Evolutionary conservation across 1,140 invertebrate species (phyloP).

Genomic region (Sminthurides bifidus): DNA sequence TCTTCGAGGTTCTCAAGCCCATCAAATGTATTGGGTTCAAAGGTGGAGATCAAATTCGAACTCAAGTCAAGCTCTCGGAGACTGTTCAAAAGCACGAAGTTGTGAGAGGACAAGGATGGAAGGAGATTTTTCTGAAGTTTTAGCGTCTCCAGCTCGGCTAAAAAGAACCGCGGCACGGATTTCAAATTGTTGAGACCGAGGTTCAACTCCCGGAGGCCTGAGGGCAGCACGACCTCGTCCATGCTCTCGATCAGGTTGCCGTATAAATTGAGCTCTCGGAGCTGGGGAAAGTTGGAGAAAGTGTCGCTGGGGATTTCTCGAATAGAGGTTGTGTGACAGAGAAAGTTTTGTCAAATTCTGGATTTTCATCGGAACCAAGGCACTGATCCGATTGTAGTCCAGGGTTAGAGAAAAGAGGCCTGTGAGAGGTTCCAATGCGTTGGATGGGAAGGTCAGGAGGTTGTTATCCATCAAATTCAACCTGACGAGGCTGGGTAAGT

Average conservation of each 20-base stretch:
- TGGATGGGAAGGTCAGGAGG: constrained; percentile 65
- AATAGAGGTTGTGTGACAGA: constrained; percentile 70
- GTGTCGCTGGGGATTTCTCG: constrained; percentile 65
- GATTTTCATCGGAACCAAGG: constrained; percentile 48
- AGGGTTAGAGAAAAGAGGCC: constrained; percentile 60
- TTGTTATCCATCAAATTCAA: constrained; percentile 78
- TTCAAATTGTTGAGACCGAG: constrained; percentile 32
- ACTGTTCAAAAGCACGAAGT: constrained; percentile 61
- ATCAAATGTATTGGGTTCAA: constrained; percentile 34
- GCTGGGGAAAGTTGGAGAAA: constrained; percentile 45
- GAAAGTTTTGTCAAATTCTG: constrained; percentile 48
- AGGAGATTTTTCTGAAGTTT: constrained; percentile 68
- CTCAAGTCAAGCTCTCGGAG: constrained; percentile 59
- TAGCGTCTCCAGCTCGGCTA: constrained; percentile 48
- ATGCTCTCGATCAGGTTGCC: constrained; percentile 28
- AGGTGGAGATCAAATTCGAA: constrained; percentile 57
- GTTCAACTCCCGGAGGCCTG: constrained; percentile 28
- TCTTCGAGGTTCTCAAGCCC: constrained; percentile 22
- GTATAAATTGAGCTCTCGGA: constrained; percentile 33
- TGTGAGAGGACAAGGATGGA: constrained; percentile 53
- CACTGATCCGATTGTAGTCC: constrained; percentile 76
- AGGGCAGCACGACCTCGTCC: constrained; percentile 28
- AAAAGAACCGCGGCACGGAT: constrained; percentile 28
- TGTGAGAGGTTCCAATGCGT: constrained; percentile 58
- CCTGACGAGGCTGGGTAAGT: constrained; percentile 59